Evolutionary conservation across 2,888 invertebrate species (phyloP), one percentile per base, ranked within the genome.

Genomic region (Germaria angustata): DNA sequence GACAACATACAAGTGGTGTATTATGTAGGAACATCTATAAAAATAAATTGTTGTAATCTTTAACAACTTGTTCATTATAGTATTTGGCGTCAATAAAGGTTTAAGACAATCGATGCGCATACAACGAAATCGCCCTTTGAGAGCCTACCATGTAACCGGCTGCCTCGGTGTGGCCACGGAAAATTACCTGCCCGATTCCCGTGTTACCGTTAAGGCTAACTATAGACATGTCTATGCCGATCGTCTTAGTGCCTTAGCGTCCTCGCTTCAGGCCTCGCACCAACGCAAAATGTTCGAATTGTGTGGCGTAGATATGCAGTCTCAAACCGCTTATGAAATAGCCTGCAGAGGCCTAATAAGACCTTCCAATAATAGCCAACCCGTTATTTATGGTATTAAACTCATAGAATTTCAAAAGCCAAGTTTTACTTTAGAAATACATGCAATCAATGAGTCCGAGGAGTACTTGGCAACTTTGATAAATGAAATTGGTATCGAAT

Each of bases 271-370:
- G 91, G 95, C 97, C 0, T 93, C 95, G 5, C 97, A 98, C 91
- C 98, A 97, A 89, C 94, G 93, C 84, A 94, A 95, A 88, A 96
- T 97, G 95, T 97, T 94, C 90, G 93, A 96, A 85, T 88, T 94
- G 51, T 93, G 94, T 85, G 97, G 97, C 24, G 93, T 98, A 0
- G 95, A 96, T 88, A 92, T 96, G 81, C 94, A 96, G 87, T 96
- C 96, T 46, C 96, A 99, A 91, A 94, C 95, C 51, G 97, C 97
- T 9, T 99, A 97, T 90, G 97, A 99, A 76, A 88, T 99, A 77
- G 98, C 98, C 7, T 92, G 94, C 0, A 92, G 95, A 89, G 99
- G 99, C 0, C 92, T 95, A 0, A 93, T 98, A 3, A 92, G 98
- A 76, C 98, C 99, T 0, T 92, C 92, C 0, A 91, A 93, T 75